phyloP scores from a whole-genome alignment of 2,888 invertebrate genomes.

The Ecliptopera silaceata region DNA sequence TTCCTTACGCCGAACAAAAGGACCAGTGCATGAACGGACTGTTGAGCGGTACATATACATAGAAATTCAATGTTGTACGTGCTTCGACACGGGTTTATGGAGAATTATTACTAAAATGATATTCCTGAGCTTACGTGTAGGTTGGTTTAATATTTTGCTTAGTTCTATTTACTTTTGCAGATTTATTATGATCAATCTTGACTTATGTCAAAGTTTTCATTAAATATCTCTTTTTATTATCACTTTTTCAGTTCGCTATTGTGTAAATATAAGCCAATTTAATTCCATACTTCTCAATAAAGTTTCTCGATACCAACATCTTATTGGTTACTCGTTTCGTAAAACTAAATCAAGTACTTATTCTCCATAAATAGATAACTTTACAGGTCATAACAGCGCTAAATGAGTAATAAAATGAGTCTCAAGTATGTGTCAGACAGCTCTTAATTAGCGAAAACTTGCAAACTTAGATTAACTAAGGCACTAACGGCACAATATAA shows the following conservation, averaged over 20 bases:
- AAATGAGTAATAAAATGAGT: background rate
- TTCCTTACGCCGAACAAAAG: constrained; percentile 34
- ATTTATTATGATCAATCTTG: too few species aligned
- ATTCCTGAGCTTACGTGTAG: background rate
- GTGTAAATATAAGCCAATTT: too few species aligned
- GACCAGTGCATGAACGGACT: constrained; percentile 16
- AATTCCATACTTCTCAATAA: too few species aligned
- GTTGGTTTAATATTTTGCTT: background rate
- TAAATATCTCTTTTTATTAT: too few species aligned
- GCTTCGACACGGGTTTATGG: constrained; percentile 8
- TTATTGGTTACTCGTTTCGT: too few species aligned
- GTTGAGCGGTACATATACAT: constrained; percentile 9
- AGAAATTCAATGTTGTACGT: constrained; percentile 21
- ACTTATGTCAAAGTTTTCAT: too few species aligned
- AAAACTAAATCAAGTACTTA: too few species aligned
- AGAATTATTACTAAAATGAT: constrained; percentile 6
- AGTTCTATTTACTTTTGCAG: background rate
- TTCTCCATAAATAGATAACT: background rate
- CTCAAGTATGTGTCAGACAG: background rate
- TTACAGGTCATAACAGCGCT: background rate
- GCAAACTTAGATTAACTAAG: background rate
- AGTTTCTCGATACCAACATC: too few species aligned
- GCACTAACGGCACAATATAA: background rate
- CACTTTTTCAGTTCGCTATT: too few species aligned
- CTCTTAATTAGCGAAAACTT: background rate